phyloP scores from a whole-genome alignment of 2,888 invertebrate species.

The Gastrophysa polygoni region DNA sequence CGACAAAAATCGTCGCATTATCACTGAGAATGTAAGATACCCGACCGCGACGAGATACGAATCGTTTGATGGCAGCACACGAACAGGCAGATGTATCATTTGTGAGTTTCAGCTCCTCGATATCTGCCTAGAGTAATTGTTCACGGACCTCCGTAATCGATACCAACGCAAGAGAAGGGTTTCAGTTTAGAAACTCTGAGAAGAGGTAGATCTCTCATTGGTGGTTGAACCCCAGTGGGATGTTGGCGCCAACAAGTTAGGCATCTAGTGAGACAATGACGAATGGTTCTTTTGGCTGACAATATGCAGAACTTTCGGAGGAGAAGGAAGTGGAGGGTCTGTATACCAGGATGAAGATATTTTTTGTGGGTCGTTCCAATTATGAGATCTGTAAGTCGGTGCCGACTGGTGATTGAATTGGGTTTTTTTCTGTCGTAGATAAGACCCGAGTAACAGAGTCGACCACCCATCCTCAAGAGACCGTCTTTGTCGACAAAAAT shows the following conservation, averaged over 20 bases:
- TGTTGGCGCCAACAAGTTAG: background rate
- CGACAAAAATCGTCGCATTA: too few relatives aligned
- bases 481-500: background rate
- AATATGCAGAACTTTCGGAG: too few relatives aligned
- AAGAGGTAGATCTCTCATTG: too few relatives aligned
- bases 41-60: background rate
- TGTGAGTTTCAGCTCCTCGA: background rate
- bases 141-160: slow-evolving; percentile 1
- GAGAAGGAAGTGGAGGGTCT: background rate
- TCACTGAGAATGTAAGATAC: background rate
- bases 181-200: slow-evolving; percentile 1
- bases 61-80: background rate
- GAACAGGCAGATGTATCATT: background rate
- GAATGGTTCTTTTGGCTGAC: background rate
- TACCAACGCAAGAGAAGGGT: too few relatives aligned
- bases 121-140: background rate
- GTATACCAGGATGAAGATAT: background rate
- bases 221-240: background rate
- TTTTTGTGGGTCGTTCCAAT: background rate
- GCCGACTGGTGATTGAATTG: background rate
- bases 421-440: background rate
- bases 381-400: background rate
- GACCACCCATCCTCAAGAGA: background rate
- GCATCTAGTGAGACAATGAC: background rate
- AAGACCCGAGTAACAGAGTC: background rate